phyloP scores from a whole-genome alignment of 2,113 vertebrate species.

The Piliocolobus tephrosceles region DNA sequence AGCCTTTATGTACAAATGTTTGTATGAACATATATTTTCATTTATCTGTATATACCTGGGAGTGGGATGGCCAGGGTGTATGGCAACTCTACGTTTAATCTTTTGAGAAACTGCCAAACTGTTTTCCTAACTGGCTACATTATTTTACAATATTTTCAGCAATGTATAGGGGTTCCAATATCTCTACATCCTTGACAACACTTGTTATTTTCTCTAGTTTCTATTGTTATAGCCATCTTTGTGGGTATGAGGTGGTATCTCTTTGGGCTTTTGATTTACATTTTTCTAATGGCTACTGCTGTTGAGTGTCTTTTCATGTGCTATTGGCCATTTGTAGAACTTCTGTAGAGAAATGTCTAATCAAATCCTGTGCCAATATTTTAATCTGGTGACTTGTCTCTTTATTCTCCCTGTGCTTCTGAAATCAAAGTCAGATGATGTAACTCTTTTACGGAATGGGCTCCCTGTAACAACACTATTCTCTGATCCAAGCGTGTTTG shows the following conservation, averaged over 20 bases:
- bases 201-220: background rate
- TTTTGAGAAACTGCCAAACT: background rate
- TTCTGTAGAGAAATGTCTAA: background rate
- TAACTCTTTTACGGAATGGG: background rate
- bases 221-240: background rate
- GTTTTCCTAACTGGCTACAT: background rate
- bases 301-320: background rate
- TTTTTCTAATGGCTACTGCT: background rate
- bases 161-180: background rate
- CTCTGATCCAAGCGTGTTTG: background rate
- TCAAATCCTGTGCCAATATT: background rate
- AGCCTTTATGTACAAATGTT: background rate
- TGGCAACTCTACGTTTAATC: background rate
- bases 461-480: background rate
- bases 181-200: background rate
- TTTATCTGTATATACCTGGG: background rate
- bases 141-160: background rate
- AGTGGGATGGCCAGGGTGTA: background rate
- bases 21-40: background rate
- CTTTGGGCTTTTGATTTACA: background rate
- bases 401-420: background rate
- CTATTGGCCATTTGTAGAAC: background rate
- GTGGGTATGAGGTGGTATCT: background rate
- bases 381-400: background rate
- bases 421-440: background rate